These are phyloP conservation scores for Semnopithecus entellus DNA, from an alignment of 2,113 vertebrate species.

Conservation along the genomic window DNA sequence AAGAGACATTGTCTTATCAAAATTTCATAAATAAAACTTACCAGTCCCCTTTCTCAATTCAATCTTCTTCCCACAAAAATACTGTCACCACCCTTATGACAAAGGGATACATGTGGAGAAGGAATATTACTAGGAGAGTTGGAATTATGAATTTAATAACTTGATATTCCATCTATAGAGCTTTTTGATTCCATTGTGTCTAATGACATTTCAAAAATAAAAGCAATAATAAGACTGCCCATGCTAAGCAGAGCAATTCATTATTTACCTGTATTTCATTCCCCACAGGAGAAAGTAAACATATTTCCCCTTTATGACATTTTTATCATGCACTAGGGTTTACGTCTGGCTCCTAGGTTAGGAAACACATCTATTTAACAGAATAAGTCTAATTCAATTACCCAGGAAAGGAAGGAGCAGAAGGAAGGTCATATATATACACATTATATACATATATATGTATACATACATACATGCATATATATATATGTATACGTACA, in stretches of 20 bases:
- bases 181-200: not conserved
- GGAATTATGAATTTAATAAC: constrained; percentile 12
- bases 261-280: constrained; percentile 3
- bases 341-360: not conserved
- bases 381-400: not conserved
- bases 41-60: not conserved
- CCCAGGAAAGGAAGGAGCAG: not conserved
- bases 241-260: not conserved
- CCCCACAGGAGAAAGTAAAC: not conserved
- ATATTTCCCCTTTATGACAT: not conserved
- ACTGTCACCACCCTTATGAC: not conserved
- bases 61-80: not conserved
- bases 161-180: not conserved
- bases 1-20: not conserved
- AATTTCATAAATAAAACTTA: constrained; percentile 15
- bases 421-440: not conserved
- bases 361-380: not conserved
- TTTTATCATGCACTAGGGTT: not conserved
- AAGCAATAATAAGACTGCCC: not conserved
- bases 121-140: not conserved
- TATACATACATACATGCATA: not conserved
- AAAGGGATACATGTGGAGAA: not conserved
- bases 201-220: constrained; percentile 44
- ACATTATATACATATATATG: no score
- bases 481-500: not conserved